A percentile compares a stretch with the other conserved stretches of the same genome.
Conservation (phyloP, 2,113 vertebrate species). For the Rhegmatorhina hoffmannsi region DNA sequence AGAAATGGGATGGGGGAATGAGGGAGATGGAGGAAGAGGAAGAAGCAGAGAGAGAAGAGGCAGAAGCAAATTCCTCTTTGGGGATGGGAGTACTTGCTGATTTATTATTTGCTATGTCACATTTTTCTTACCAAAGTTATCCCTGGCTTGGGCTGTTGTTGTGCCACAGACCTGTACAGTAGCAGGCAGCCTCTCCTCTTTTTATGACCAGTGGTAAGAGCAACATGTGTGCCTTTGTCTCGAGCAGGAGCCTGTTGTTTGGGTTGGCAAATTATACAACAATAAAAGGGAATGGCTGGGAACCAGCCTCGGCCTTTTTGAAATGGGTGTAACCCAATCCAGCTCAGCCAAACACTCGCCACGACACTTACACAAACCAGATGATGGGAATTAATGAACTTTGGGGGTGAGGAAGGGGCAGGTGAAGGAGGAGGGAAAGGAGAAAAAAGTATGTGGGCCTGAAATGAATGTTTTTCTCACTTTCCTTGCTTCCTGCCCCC, state of each 20-base stretch:
- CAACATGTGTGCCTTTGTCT: conserved; percentile 23
- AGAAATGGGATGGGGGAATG: not conserved
- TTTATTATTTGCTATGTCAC: not conserved
- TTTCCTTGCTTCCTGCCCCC: not conserved
- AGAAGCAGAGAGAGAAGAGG: not conserved
- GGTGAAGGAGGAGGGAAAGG: not conserved
- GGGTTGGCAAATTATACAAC: conserved; percentile 42
- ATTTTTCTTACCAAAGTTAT: not conserved
- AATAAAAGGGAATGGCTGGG: conserved; percentile 50
- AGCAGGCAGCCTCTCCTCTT: not conserved
- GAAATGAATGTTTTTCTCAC: not conserved
- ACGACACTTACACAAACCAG: conserved; percentile 32
- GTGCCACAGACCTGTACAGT: not conserved
- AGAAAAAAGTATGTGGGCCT: not conserved
- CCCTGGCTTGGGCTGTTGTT: not conserved
- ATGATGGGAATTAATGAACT: conserved; percentile 50
- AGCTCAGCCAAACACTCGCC: not conserved
- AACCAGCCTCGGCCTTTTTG: conserved; percentile 7
- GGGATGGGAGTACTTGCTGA: not conserved
- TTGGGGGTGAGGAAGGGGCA: not conserved
- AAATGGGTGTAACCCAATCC: conserved; percentile 36
- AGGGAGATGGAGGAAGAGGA: not conserved
- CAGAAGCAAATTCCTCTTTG: not conserved
- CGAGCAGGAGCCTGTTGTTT: not conserved
- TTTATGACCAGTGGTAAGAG: not conserved